Evolutionary conservation across 2,113 vertebrate species (phyloP), one percentile per base, ranked within the genome.

Genomic region (Athene cunicularia): DNA sequence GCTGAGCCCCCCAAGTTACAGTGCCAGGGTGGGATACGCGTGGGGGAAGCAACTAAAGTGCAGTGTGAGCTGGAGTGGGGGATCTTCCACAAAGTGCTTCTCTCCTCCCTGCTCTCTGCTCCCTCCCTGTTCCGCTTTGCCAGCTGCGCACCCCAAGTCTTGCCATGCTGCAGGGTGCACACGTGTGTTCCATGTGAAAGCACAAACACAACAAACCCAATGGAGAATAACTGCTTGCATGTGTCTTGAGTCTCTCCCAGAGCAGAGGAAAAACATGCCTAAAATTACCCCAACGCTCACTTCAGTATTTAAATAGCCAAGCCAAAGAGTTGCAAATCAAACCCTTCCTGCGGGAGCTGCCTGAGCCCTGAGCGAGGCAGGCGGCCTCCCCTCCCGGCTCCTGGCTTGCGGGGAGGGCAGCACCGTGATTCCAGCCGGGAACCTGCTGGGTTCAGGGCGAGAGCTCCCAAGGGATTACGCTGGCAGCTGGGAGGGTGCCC

Each of bases 251-350:
- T 47, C 50, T 79, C 86, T 95, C 91, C 45, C 67, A 37, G 67
- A 80, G 93, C 86, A 76, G 33, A 80, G 77, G 84, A 96, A 91
- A 96, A 96, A 95, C 89, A 96, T 17, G 73, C 70, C 77, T 90
- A 82, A 95, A 93, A 91, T 91, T 91, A 91, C 80, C 83, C 74
- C 73, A 30, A 3, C 23, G 1, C 66, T 70, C 86, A 19, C 47
- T 71, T 84, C 77, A 12, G 55, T 47, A 82, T 82, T 95, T 85
- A 76, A 95, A 94, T 60, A 94, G 73, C 91, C 86, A 70, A 82
- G 90, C 28, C 66, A 52, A 67, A 45, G 86, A 82, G 66, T 8
- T 9, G 74, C 84, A 89, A 80, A 85, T 91, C 53, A 47, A 94
- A 87, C 58, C 83, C 84, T 90, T 93, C 83, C 86, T 83, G 92